Evolutionary conservation across 2,113 vertebrate species (phyloP).

Genomic region (Microcebus griseorufus): DNA sequence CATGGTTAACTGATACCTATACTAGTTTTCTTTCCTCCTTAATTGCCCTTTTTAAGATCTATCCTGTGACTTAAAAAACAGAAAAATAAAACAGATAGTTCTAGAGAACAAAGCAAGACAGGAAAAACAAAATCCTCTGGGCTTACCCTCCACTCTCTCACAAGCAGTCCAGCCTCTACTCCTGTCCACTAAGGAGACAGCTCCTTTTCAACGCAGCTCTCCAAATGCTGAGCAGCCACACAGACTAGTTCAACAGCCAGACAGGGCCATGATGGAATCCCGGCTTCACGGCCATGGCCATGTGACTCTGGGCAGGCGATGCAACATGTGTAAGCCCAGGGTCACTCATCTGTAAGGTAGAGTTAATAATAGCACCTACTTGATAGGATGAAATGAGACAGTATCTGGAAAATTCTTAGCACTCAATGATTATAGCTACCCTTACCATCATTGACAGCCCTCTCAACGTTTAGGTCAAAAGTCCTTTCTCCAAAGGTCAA

Average conservation of each 20-base stretch:
- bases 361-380: not conserved
- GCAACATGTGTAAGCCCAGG: not conserved
- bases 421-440: not conserved
- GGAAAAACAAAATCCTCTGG: not conserved
- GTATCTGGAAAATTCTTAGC: not conserved
- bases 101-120: not conserved
- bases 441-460: not conserved
- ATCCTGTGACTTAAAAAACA: not conserved
- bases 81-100: not conserved
- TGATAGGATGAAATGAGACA: not conserved
- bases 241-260: not conserved
- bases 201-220: not conserved
- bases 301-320: not conserved
- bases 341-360: not conserved
- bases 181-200: not conserved
- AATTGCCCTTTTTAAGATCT: not conserved
- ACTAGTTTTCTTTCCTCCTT: not conserved
- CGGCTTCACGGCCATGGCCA: accelerated
- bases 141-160: not conserved
- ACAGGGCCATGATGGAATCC: not conserved
- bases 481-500: not conserved
- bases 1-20: not conserved
- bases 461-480: not conserved
- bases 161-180: accelerated
- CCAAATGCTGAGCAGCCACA: not conserved